Conservation (phyloP, 1,140 invertebrate genomes). For the Drosophila ercepeae region DNA sequence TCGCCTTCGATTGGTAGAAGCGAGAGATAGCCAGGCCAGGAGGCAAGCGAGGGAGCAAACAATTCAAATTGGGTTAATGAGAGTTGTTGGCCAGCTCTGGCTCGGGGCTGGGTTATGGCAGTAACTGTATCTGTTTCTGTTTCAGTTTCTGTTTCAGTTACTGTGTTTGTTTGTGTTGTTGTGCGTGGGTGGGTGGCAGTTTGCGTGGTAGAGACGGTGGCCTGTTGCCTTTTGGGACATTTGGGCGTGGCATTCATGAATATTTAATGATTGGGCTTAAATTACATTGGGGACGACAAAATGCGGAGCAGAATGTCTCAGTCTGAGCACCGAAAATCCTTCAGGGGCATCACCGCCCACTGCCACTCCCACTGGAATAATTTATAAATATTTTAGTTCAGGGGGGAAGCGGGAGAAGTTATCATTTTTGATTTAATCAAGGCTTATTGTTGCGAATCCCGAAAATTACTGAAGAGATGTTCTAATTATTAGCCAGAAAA, state of each 20-base stretch:
- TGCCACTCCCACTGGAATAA: neutral
- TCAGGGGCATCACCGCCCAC: neutral
- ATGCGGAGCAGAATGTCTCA: neutral
- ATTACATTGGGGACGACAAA: constrained; percentile 40
- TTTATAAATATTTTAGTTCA: constrained; percentile 1
- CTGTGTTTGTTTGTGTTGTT: neutral
- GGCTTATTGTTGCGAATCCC: neutral
- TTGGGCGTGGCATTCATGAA: constrained; percentile 30
- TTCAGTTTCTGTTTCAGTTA: neutral
- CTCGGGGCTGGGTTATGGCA: constrained; percentile 19
- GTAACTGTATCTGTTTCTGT: constrained; percentile 2
- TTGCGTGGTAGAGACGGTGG: neutral
- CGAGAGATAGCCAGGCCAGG: neutral
- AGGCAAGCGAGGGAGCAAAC: constrained; percentile 7
- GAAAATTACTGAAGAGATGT: neutral
- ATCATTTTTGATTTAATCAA: constrained; percentile 1
- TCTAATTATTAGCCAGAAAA: neutral
- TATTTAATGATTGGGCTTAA: constrained; percentile 37
- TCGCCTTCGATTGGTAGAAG: constrained; percentile 11
- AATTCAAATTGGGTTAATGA: constrained; percentile 68
- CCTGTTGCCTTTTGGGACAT: neutral
- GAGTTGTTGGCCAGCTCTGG: constrained; percentile 28
- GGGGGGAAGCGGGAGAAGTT: too few species aligned
- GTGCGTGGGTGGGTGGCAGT: neutral
- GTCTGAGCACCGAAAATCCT: neutral